Percentiles rank a stretch among this genome's conserved stretches.
Evolutionary conservation across 2,113 vertebrate species (phyloP).

Genomic region (Odontesthes bonariensis): DNA sequence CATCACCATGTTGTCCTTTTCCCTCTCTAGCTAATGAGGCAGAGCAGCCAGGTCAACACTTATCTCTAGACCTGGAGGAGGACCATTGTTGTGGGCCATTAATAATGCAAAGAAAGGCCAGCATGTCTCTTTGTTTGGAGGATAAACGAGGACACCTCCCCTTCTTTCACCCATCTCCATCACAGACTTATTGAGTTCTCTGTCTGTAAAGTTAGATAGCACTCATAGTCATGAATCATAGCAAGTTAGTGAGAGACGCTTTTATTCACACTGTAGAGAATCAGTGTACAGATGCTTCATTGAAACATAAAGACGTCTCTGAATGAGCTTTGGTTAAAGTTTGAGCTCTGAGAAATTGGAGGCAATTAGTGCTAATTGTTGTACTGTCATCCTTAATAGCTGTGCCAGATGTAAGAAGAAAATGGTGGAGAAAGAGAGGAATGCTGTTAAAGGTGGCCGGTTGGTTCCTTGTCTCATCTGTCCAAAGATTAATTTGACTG

Average conservation of each 20-base stretch:
- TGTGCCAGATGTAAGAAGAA: conserved; percentile 65
- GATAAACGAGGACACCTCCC: conserved; percentile 39
- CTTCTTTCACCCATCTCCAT: conserved; percentile 19
- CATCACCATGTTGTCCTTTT: conserved; percentile 59
- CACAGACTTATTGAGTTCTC: conserved; percentile 44
- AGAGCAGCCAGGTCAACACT: conserved; percentile 50
- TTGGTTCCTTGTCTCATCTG: conserved; percentile 49
- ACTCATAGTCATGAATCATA: conserved; percentile 44
- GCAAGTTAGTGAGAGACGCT: conserved; percentile 45
- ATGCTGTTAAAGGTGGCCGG: conserved; percentile 12
- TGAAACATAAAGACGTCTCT: conserved; percentile 11
- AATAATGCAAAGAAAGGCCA: conserved; percentile 74
- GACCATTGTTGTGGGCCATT: conserved; percentile 72
- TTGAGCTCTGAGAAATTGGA: conserved; percentile 40
- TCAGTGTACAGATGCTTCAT: conserved; percentile 51
- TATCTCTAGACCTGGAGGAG: conserved; percentile 64
- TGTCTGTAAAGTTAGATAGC: conserved; percentile 26
- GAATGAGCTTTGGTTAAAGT: conserved; percentile 51
- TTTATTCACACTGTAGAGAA: conserved; percentile 38
- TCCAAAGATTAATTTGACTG: conserved; percentile 58
- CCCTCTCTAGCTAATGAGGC: conserved; percentile 73
- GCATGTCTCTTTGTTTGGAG: conserved; percentile 49
- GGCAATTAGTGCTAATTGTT: conserved; percentile 38
- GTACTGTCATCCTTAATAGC: conserved; percentile 26
- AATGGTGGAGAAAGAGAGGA: conserved; percentile 28